phyloP scores from a whole-genome alignment of 2,113 vertebrate genomes.

The Petaurus breviceps region DNA sequence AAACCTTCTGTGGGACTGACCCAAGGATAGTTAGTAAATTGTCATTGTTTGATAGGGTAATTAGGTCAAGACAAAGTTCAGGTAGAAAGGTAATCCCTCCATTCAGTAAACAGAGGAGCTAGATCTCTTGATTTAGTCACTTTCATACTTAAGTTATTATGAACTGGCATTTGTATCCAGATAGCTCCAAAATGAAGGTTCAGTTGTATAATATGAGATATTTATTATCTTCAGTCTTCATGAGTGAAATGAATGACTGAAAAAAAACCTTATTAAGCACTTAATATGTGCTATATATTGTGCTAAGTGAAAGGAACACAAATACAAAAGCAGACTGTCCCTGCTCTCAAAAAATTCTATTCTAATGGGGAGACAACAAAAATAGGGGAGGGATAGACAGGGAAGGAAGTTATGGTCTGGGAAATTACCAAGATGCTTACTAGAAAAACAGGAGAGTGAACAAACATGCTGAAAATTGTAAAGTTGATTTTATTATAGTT shows the following conservation, averaged over 20 bases:
- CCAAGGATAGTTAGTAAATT: slow-evolving; percentile 89
- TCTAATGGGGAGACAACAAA: neutral
- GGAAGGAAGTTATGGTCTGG: neutral
- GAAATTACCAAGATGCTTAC: neutral
- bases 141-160: neutral
- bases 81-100: slow-evolving; percentile 81
- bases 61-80: slow-evolving; percentile 91
- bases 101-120: slow-evolving; percentile 72
- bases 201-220: neutral
- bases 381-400: neutral
- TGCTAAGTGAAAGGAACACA: neutral
- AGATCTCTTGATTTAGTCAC: slow-evolving; percentile 21
- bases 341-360: neutral
- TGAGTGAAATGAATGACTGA: accelerated
- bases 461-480: neutral
- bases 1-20: slow-evolving; percentile 80
- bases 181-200: neutral
- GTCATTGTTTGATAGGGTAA: slow-evolving; percentile 86
- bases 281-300: neutral
- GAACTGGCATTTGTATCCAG: neutral
- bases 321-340: neutral
- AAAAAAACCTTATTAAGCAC: neutral
- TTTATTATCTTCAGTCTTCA: accelerated
- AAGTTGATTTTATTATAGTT: neutral
- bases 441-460: neutral